Base-by-base conservation (phyloP, 2,888 invertebrate species). In the Cephus rjabovi region DNA sequence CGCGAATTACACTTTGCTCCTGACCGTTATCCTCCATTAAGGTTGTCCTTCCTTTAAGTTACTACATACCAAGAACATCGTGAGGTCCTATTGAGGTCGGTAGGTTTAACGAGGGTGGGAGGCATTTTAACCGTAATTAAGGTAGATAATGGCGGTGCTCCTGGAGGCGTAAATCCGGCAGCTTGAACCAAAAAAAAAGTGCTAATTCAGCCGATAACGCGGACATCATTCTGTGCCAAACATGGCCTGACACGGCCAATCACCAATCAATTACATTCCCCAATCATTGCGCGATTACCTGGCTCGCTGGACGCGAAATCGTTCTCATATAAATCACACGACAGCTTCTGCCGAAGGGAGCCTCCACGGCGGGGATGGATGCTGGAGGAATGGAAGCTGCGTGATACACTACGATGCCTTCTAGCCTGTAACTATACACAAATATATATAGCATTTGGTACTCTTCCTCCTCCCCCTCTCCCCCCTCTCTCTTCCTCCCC, bases 311-410 rank as follows among this genome's bases (percentile, higher is more conserved):
- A 86, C 86, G 85, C 84, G 88, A 87, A 88, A 90, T 90, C 88
- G 87, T 87, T 87, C 87, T 86, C 87, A 84, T 86, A 89, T 90
- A 89, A 90, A 91, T 90, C 90, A 89, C 85, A 78, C 83, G 88
- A 84, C 85, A 86, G 83, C 82, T 82, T 85, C 84, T 80, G 78
- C 79, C 75, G 78, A 79, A 78, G 82, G 77, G 82, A 78, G 78
- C 76, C 83, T 82, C 82, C 81, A 86, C 83, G 82, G 77, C 15
- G 71, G 31, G 71, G 23, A 34, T 31, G 71, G 11, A 71, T 34
- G 71, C 15, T 31, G 33, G 34, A 71, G 71, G 1, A 34, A 12
- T 6, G 34, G 33, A 71, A 34, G 71, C 56, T 56, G 56, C 56
- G 56, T 31, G 34, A 71, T 71, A 33, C 12, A 71, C 31, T 34